Percentiles rank a stretch among this genome's conserved stretches.
Conservation (phyloP, 1,140 invertebrate genomes). For the Batillaria attramentaria region DNA sequence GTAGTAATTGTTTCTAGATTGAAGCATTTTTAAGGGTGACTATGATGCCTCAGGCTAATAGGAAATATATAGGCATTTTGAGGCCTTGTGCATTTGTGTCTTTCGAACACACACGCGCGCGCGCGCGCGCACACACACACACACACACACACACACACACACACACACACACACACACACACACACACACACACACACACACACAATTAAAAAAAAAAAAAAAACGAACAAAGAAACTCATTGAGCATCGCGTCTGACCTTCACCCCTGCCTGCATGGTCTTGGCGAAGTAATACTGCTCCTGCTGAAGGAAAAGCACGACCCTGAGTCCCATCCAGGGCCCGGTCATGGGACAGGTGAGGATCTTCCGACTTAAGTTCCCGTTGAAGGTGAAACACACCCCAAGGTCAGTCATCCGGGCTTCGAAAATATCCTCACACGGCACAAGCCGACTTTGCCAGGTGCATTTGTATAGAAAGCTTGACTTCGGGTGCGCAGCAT, state of each 20-base stretch:
- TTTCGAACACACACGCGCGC: not conserved
- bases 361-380: not conserved
- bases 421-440: not conserved
- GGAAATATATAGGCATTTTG: not conserved
- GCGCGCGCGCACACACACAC: not conserved
- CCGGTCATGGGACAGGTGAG: not conserved
- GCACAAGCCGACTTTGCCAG: not conserved
- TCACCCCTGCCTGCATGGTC: slow-evolving; percentile 1
- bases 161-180: not conserved
- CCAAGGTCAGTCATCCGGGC: not conserved
- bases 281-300: not conserved
- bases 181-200: not conserved
- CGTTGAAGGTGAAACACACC: slow-evolving; percentile 4
- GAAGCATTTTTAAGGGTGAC: not conserved
- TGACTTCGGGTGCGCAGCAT: not conserved
- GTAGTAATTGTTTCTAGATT: not conserved
- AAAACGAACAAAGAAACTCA: no score
- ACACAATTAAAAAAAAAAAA: no score
- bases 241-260: no score
- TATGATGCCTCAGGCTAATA: not conserved
- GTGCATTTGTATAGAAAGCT: not conserved
- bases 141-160: not conserved
- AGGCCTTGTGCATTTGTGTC: not conserved
- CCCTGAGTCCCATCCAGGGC: not conserved
- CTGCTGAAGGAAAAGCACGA: not conserved